Conservation (phyloP, 2,113 vertebrate species). For the Ancistrus triradiatus region DNA sequence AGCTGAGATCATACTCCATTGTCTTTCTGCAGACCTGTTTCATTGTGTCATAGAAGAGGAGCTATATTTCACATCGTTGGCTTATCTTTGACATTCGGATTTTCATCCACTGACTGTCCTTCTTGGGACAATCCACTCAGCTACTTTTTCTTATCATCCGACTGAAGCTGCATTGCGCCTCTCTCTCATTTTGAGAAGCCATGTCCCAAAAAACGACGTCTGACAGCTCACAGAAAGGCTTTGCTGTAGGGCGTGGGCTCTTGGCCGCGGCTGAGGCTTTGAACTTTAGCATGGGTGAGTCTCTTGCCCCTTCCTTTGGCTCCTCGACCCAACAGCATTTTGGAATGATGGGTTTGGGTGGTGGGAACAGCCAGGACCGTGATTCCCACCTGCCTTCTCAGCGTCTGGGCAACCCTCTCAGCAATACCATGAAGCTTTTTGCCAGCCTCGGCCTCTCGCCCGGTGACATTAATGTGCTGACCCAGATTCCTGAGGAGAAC, state of each 20-base stretch:
- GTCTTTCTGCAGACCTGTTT: constrained; percentile 66
- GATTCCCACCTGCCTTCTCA: constrained; percentile 73
- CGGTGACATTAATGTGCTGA: constrained; percentile 92
- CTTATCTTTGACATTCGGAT: constrained; percentile 47
- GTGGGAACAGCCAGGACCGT: constrained; percentile 78
- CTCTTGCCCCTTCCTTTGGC: constrained; percentile 80
- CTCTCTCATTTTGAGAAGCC: constrained; percentile 28
- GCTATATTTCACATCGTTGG: constrained; percentile 38
- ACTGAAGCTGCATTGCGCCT: constrained; percentile 36
- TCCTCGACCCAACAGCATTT: constrained; percentile 80
- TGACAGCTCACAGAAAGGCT: constrained; percentile 62
- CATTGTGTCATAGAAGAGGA: constrained; percentile 58
- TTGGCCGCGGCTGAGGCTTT: constrained; percentile 93
- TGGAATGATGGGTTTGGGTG: constrained; percentile 79
- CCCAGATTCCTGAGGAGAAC: constrained; percentile 93
- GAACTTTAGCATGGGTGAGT: constrained; percentile 88
- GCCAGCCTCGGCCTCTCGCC: constrained; percentile 93
- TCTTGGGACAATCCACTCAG: constrained; percentile 24
- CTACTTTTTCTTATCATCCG: constrained; percentile 44
- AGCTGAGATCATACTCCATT: constrained; percentile 58
- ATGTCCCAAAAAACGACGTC: constrained; percentile 69
- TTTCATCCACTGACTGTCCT: constrained; percentile 38
- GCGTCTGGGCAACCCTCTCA: constrained; percentile 70
- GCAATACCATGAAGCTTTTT: constrained; percentile 96
- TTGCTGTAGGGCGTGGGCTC: constrained; percentile 86